A percentile compares a stretch with the other conserved stretches of the same genome.
Conservation (phyloP, 2,888 invertebrate species). For the Napeogenes sylphis region DNA sequence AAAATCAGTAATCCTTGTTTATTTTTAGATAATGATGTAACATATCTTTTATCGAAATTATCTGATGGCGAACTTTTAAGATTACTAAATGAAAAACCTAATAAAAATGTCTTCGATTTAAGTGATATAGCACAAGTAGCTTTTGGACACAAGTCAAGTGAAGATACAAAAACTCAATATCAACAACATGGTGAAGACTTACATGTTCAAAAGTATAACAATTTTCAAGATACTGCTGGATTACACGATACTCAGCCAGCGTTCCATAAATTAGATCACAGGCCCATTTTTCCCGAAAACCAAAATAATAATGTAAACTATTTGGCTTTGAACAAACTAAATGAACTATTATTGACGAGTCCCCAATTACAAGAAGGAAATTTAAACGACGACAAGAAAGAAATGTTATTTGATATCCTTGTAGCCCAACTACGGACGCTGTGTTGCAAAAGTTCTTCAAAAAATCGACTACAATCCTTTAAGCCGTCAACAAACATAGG, state of each 20-base stretch:
- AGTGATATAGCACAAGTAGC: slow-evolving; percentile 52
- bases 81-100: slow-evolving; percentile 54
- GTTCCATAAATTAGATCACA: slow-evolving; percentile 55
- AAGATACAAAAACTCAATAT: slow-evolving; percentile 15
- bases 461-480: slow-evolving; percentile 34
- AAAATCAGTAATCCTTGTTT: slow-evolving; percentile 6
- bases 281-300: slow-evolving; percentile 48
- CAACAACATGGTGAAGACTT: slow-evolving; percentile 14
- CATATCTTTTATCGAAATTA: slow-evolving; percentile 61
- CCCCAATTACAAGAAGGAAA: slow-evolving; percentile 39
- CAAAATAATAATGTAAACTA: slow-evolving; percentile 47
- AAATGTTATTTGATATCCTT: slow-evolving; percentile 63
- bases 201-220: slow-evolving; percentile 23
- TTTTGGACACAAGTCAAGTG: slow-evolving; percentile 14
- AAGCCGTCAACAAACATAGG: slow-evolving; percentile 26
- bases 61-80: slow-evolving; percentile 59
- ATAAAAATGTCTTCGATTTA: slow-evolving; percentile 51
- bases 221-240: slow-evolving; percentile 32
- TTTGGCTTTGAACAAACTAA: slow-evolving; percentile 53
- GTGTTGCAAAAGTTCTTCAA: slow-evolving; percentile 54
- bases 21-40: slow-evolving; percentile 52
- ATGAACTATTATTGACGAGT: slow-evolving; percentile 51
- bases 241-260: slow-evolving; percentile 38
- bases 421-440: slow-evolving; percentile 61
- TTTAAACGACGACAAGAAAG: slow-evolving; percentile 48